A percentile compares a stretch with the other conserved stretches of the same genome.
phyloP scores from a whole-genome alignment of 2,797 vertebrate genomes.

The Pampus argenteus region DNA sequence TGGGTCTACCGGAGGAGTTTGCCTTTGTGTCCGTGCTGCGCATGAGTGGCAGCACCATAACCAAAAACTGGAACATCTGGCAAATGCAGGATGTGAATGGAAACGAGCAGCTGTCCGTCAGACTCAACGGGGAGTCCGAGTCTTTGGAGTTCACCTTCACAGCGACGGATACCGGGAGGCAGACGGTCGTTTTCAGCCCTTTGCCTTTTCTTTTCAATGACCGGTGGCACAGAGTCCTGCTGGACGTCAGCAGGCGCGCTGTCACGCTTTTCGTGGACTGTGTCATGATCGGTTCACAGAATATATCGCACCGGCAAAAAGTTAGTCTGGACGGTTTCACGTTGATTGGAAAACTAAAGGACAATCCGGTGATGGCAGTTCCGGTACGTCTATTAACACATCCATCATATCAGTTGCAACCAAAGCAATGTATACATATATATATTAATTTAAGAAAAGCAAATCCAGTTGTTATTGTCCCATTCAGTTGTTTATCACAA shows the following conservation, averaged over 20 bases:
- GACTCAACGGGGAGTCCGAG: conserved; percentile 87
- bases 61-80: conserved; percentile 92
- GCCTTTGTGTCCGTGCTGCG: conserved; percentile 89
- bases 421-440: no score
- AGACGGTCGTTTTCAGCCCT: conserved; percentile 82
- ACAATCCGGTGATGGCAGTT: conserved; percentile 86
- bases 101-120: conserved; percentile 88
- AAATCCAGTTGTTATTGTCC: no score
- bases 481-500: no score
- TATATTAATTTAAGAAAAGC: no score
- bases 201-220: conserved; percentile 88
- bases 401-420: not conserved
- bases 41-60: conserved; percentile 86
- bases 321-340: conserved; percentile 87
- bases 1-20: conserved; percentile 89
- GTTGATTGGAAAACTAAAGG: conserved; percentile 89
- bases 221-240: conserved; percentile 89
- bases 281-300: conserved; percentile 82
- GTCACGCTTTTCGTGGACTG: conserved; percentile 89
- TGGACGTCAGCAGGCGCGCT: conserved; percentile 84
- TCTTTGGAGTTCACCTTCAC: conserved; percentile 89
- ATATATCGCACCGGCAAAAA: conserved; percentile 81
- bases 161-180: conserved; percentile 77
- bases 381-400: conserved; percentile 82
- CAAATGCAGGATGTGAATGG: conserved; percentile 89